Evolutionary conservation across 2,797 vertebrate species (phyloP).

Genomic region (Leontopithecus rosalia): DNA sequence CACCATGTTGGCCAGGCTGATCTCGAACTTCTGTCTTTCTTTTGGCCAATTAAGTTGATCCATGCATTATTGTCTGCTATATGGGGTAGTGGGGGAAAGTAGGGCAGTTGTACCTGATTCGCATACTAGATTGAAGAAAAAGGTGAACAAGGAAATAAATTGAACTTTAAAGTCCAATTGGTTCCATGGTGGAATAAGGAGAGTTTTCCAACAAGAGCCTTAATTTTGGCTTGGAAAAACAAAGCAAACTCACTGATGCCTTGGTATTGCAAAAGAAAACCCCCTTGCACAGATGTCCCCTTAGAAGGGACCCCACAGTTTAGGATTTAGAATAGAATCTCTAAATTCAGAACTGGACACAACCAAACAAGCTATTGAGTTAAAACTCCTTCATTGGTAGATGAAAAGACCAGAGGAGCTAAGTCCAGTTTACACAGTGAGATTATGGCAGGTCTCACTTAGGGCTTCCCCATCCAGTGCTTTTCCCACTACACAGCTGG

Average conservation of each 20-base stretch:
- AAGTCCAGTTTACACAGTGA: neutral
- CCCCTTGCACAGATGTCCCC: neutral
- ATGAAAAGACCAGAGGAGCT: neutral
- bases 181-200: neutral
- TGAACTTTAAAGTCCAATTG: neutral
- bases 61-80: neutral
- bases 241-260: neutral
- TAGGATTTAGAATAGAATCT: neutral
- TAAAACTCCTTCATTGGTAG: too few relatives aligned
- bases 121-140: conserved; percentile 24
- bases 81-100: neutral
- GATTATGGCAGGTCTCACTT: neutral
- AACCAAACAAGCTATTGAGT: neutral
- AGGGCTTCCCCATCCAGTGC: neutral
- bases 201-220: neutral
- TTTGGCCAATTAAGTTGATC: neutral
- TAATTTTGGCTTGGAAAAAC: conserved; percentile 4
- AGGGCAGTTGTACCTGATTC: neutral
- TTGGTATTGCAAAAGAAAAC: neutral
- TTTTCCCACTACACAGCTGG: neutral
- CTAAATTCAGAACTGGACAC: neutral
- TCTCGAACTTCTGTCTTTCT: neutral
- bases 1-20: neutral
- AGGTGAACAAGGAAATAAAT: neutral
- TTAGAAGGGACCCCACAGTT: neutral